Conservation (phyloP, 2,888 invertebrate species). For the Smittia aterrima region DNA sequence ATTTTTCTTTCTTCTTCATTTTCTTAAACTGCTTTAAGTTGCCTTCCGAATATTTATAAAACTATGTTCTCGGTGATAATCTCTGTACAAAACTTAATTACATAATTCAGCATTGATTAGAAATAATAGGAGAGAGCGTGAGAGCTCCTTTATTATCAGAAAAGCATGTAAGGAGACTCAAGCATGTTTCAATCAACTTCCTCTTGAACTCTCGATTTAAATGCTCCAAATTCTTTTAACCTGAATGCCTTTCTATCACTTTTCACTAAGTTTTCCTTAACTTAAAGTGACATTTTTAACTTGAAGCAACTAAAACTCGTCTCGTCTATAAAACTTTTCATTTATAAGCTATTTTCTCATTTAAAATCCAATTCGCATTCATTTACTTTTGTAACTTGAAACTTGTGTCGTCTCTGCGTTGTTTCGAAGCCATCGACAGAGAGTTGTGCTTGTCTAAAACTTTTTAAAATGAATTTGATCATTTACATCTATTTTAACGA, state of each 20-base stretch:
- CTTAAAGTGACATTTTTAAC: background rate
- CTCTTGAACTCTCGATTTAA: background rate
- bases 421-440: background rate
- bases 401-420: background rate
- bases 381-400: background rate
- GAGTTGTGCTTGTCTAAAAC: background rate
- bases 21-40: too few relatives aligned
- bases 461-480: background rate
- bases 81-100: constrained; percentile 6
- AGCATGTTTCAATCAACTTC: too few relatives aligned
- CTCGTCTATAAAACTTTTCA: background rate
- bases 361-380: background rate
- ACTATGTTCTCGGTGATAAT: background rate
- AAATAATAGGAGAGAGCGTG: too few relatives aligned
- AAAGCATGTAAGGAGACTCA: too few relatives aligned
- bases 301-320: constrained; percentile 5
- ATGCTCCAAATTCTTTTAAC: constrained; percentile 2
- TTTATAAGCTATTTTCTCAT: too few relatives aligned
- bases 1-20: too few relatives aligned
- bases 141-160: too few relatives aligned
- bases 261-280: background rate
- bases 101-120: too few relatives aligned
- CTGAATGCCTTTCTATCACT: constrained; percentile 3
- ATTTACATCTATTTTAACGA: background rate
- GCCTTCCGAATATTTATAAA: background rate